Percentiles rank a stretch among this genome's conserved stretches.
Conservation (phyloP, 2,888 invertebrate species). For the Mesoligia furuncula region DNA sequence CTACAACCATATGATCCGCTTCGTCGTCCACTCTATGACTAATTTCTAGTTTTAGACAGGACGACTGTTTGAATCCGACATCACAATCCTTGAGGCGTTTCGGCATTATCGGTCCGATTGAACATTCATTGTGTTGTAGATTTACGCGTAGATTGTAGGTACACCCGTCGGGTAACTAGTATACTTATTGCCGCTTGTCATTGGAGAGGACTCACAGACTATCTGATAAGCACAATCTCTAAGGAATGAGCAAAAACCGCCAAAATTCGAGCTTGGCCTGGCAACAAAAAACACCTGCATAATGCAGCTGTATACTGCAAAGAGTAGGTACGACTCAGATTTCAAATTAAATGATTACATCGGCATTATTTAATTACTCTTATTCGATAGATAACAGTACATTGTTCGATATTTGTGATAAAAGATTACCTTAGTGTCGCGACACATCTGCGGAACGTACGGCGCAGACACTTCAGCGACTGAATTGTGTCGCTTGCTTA, state of each 20-base stretch:
- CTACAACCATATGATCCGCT: slow-evolving; percentile 30
- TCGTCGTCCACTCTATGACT: slow-evolving; percentile 33
- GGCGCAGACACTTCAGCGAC: no score
- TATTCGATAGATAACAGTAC: slow-evolving; percentile 23
- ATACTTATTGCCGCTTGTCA: not conserved
- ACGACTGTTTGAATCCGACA: slow-evolving; percentile 6
- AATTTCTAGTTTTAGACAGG: slow-evolving; percentile 43
- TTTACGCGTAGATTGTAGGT: not conserved
- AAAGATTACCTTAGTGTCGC: slow-evolving; percentile 8
- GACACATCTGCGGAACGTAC: no score
- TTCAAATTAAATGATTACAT: slow-evolving; percentile 2
- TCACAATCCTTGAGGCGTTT: not conserved
- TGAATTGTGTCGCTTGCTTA: no score
- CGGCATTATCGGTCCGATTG: not conserved
- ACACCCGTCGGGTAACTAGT: not conserved
- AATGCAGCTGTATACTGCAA: not conserved
- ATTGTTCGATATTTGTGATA: slow-evolving; percentile 33
- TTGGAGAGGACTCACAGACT: not conserved
- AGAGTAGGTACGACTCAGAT: slow-evolving; percentile 12
- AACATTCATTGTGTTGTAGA: not conserved
- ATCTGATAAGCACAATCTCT: not conserved
- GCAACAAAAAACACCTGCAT: not conserved
- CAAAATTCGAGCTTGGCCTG: not conserved
- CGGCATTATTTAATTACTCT: slow-evolving; percentile 25
- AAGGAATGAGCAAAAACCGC: not conserved